Evolutionary conservation across 92 coral and sea anemone species (phyloP), one percentile per base, ranked within the genome.

Genomic region (Nematostella vectensis): DNA sequence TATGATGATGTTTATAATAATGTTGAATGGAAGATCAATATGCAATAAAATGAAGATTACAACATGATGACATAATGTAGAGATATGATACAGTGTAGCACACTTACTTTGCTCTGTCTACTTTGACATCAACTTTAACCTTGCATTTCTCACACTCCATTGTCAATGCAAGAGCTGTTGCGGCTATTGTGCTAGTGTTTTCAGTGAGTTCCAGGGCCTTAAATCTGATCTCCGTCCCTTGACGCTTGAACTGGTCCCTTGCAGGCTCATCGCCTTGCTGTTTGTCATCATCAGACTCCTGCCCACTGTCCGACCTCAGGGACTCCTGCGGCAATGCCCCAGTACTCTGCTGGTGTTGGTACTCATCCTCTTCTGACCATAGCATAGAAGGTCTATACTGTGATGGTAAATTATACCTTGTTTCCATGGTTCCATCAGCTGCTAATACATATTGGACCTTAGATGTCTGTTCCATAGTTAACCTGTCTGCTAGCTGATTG

Each of bases 211-310:
- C 82, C 27, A 89, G 72, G 0, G 81, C 94, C 45, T 63, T 76
- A 29, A 89, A 77, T 51, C 83, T 72, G 18, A 89, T 73, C 66
- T 85, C 89, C 62, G 96, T 89, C 58, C 96, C 96, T 37, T 72
- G 76, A 2, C 24, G 71, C 18, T 45, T 45, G 18, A 17, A 4
- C 4, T 45, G 17, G 15, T 33, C 40, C 6, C 27, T 48, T 63
- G 31, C 54, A 47, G 29, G 1, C 0, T 31, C 24, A 36, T 25
- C 16, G 1, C 0, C 20, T 25, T 15, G 21, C 61, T 25, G 31
- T 0, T 31, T 63, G 21, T 11, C 19, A 28, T 21, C 12, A 22
- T 50, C 44, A 6, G 21, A 18, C 26, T 4, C 25, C 13, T 50
- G 18, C 6, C 28, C 11, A 50, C 26, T 9, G 15, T 2, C 21